Conservation (phyloP, 2,797 vertebrate genomes). For the Glyptemys insculpta region DNA sequence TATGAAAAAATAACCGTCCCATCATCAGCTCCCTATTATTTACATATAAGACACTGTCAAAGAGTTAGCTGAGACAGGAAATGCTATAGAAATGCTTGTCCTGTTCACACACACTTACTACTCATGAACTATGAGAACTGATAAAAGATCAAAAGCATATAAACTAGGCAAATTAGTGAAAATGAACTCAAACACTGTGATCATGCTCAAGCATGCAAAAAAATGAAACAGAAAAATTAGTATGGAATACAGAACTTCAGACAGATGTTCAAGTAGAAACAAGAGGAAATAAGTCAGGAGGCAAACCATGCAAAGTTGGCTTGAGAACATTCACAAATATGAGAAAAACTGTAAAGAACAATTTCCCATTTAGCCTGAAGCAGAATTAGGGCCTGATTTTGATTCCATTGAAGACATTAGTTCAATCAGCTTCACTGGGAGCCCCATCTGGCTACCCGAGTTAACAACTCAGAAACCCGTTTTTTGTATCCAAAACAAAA, state of each 20-base stretch:
- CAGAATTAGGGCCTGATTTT: slow-evolving; percentile 32
- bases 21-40: rapidly evolving
- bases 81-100: neutral
- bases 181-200: slow-evolving; percentile 41
- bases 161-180: slow-evolving; percentile 43
- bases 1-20: neutral
- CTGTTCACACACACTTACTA: neutral
- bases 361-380: slow-evolving; percentile 73
- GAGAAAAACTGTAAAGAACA: neutral
- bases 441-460: slow-evolving; percentile 10
- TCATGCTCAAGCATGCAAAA: slow-evolving; percentile 26
- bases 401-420: slow-evolving; percentile 45
- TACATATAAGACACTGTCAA: rapidly evolving
- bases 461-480: slow-evolving; percentile 37
- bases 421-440: slow-evolving; percentile 23
- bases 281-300: slow-evolving; percentile 70
- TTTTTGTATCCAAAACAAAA: neutral
- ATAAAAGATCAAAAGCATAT: slow-evolving; percentile 50
- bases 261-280: slow-evolving; percentile 68
- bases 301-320: slow-evolving; percentile 50
- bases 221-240: neutral
- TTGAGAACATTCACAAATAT: slow-evolving; percentile 56
- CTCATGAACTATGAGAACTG: neutral
- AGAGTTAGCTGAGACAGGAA: neutral
- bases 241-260: slow-evolving; percentile 66